Evolutionary conservation across 35 echinoderm and acorn worm species (phyloP).

Genomic region (Ophioderma brevispina): DNA sequence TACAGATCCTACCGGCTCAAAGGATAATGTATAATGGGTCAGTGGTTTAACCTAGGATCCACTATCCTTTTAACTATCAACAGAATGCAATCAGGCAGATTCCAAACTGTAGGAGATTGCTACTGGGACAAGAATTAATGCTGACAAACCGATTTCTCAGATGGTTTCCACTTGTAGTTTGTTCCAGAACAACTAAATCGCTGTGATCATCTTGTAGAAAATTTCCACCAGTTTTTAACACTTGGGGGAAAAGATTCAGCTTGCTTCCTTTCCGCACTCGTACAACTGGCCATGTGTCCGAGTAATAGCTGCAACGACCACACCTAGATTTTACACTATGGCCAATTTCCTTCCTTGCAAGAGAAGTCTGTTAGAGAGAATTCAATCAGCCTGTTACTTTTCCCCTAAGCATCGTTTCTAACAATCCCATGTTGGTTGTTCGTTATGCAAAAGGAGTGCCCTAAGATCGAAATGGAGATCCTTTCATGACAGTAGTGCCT

Average conservation of each 20-base stretch:
- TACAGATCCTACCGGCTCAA: conserved; percentile 43
- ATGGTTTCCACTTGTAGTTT: conserved; percentile 69
- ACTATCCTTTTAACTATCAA: conserved; percentile 52
- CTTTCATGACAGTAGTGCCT: conserved; percentile 76
- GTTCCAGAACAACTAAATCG: conserved; percentile 60
- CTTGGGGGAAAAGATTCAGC: conserved; percentile 80
- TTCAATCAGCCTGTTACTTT: conserved; percentile 72
- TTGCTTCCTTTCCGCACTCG: conserved; percentile 70
- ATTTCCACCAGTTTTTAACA: conserved; percentile 63
- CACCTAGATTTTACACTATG: conserved; percentile 69
- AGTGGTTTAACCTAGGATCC: conserved; percentile 45
- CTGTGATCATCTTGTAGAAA: conserved; percentile 90
- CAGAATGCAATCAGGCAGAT: conserved; percentile 62
- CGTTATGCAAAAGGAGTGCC: conserved; percentile 82
- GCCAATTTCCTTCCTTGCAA: conserved; percentile 20
- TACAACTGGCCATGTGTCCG: conserved; percentile 70
- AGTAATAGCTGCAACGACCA: conserved; percentile 70
- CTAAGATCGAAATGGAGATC: conserved; percentile 70
- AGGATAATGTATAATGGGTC: conserved; percentile 33
- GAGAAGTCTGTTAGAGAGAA: conserved; percentile 67
- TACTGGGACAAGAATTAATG: conserved; percentile 66
- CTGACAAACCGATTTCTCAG: conserved; percentile 63
- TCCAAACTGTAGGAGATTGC: conserved; percentile 63
- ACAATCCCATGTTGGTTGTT: conserved; percentile 69
- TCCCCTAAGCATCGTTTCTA: conserved; percentile 52